These are phyloP conservation scores for Tretioscincus oriximinensis DNA, from an alignment of 2,113 vertebrate genomes.

Conservation along the genomic window DNA sequence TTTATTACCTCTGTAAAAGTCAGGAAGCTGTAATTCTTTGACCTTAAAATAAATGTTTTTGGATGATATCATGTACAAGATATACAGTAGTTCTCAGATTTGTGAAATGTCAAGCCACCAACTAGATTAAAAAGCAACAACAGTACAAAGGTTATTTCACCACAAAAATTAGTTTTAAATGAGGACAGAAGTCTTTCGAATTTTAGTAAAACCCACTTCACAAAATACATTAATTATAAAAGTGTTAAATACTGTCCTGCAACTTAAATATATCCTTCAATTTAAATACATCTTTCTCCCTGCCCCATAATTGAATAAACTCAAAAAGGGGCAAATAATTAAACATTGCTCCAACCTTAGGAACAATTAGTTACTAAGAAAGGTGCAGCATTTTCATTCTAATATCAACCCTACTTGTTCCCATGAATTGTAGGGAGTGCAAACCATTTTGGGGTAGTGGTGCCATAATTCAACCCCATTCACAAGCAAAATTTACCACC, in stretches of 20 bases:
- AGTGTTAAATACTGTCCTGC: neutral
- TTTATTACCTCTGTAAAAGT: slow-evolving; percentile 16
- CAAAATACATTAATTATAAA: neutral
- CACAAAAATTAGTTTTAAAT: neutral
- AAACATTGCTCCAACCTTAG: neutral
- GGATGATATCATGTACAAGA: neutral
- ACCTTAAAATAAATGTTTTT: slow-evolving; percentile 11
- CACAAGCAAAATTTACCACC: neutral
- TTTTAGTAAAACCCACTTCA: neutral
- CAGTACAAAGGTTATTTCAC: neutral
- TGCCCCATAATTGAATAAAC: neutral
- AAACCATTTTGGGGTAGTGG: neutral
- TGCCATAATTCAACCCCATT: neutral
- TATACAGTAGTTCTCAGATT: neutral
- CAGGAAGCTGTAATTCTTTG: slow-evolving; percentile 1
- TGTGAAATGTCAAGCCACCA: slow-evolving; percentile 11
- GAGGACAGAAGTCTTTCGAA: neutral
- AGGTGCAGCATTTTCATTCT: too few species aligned
- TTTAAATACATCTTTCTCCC: neutral
- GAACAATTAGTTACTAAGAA: too few species aligned
- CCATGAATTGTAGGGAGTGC: too few species aligned
- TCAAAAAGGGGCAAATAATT: neutral
- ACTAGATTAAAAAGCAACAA: slow-evolving; percentile 3
- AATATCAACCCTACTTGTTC: too few species aligned
- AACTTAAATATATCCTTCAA: neutral